Conservation (phyloP, 2,113 vertebrate genomes). For the Taxidea taxus region DNA sequence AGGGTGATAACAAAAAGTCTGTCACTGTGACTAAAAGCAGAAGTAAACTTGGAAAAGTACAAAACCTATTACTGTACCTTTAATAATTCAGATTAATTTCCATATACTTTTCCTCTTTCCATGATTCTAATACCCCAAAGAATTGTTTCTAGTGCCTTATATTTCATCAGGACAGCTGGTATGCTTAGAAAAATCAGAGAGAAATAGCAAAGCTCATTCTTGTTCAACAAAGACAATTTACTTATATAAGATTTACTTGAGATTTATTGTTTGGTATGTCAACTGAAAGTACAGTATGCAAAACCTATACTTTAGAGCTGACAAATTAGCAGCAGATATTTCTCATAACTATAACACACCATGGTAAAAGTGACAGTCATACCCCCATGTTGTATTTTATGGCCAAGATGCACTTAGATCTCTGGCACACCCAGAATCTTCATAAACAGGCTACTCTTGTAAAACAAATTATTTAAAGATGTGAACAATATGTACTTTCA, state of each 20-base stretch:
- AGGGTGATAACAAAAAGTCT: conserved; percentile 4
- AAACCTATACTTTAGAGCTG: background rate
- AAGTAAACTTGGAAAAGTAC: conserved; percentile 30
- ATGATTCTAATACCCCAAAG: background rate
- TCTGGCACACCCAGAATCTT: background rate
- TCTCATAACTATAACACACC: background rate
- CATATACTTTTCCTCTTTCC: background rate
- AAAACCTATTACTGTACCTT: conserved; percentile 54
- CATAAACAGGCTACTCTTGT: background rate
- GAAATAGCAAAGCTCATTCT: background rate
- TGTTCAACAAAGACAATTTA: background rate
- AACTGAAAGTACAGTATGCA: background rate
- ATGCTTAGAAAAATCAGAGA: background rate
- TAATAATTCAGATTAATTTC: conserved; percentile 71
- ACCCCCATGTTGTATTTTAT: background rate
- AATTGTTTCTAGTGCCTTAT: background rate
- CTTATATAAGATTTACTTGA: conserved; percentile 17
- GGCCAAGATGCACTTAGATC: background rate
- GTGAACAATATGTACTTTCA: background rate
- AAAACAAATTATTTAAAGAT: background rate
- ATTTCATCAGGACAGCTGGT: conserved; percentile 31
- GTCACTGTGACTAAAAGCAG: conserved; percentile 49
- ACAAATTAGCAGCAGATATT: background rate
- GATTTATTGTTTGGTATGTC: background rate
- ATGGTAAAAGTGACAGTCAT: background rate